These are phyloP conservation scores for Nymphalis c-album DNA, from an alignment of 2,888 invertebrate genomes.

Conservation along the genomic window DNA sequence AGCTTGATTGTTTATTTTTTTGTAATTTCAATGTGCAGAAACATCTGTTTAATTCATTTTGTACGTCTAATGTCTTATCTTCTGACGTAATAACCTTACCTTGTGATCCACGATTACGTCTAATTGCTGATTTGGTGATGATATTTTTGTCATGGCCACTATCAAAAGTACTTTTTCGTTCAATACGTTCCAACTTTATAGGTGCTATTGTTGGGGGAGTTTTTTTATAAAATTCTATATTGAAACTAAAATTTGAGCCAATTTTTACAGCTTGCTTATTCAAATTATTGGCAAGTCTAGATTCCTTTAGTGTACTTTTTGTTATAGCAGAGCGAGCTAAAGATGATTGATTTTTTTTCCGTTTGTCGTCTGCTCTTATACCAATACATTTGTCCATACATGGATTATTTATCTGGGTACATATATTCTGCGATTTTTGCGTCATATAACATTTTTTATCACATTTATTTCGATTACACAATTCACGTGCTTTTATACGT, in stretches of 20 bases:
- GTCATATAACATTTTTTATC: slow-evolving; percentile 37
- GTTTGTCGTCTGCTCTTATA: slow-evolving; percentile 14
- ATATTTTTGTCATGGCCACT: slow-evolving; percentile 20
- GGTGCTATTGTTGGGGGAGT: slow-evolving; percentile 17
- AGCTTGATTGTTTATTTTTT: slow-evolving; percentile 28
- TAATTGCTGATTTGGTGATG: slow-evolving; percentile 10
- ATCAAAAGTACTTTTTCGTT: slow-evolving; percentile 8
- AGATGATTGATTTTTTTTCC: slow-evolving; percentile 18
- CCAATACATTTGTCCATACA: slow-evolving; percentile 23
- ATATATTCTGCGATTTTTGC: slow-evolving; percentile 20
- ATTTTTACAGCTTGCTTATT: slow-evolving; percentile 41
- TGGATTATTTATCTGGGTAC: slow-evolving; percentile 14
- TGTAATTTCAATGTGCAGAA: slow-evolving; percentile 51
- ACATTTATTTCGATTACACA: slow-evolving; percentile 43
- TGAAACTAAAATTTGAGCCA: slow-evolving; percentile 46
- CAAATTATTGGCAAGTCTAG: slow-evolving; percentile 22
- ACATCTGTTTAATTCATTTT: slow-evolving; percentile 49
- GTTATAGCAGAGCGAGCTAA: slow-evolving; percentile 3
- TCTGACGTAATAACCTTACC: slow-evolving; percentile 28
- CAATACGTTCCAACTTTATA: background rate
- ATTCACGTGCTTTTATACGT: slow-evolving; percentile 16
- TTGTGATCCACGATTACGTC: slow-evolving; percentile 28
- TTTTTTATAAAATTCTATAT: slow-evolving; percentile 46
- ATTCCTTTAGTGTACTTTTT: slow-evolving; percentile 29
- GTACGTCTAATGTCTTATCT: slow-evolving; percentile 41